phyloP scores from a whole-genome alignment of 2,888 invertebrate species.

The Phaonia tiefii region DNA sequence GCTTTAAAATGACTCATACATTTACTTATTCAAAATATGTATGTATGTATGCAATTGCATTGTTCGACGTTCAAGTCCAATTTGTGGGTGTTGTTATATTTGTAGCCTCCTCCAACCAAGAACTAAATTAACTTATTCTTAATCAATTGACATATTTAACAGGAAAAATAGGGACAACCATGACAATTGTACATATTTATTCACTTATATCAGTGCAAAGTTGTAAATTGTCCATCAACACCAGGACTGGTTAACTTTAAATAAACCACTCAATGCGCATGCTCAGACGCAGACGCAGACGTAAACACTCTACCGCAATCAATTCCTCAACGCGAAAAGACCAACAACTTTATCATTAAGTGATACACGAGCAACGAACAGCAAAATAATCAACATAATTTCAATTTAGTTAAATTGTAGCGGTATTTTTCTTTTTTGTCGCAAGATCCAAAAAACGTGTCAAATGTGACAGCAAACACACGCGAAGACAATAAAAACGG shows the following conservation, averaged over 20 bases:
- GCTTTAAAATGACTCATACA: no score
- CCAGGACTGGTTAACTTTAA: not conserved
- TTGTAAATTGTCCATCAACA: not conserved
- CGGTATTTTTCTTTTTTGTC: conserved; percentile 35
- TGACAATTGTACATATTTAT: not conserved
- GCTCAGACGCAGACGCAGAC: no score
- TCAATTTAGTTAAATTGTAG: conserved; percentile 57
- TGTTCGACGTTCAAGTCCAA: no score
- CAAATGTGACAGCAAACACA: conserved; percentile 63
- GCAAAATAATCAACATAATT: conserved; percentile 38
- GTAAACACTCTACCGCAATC: no score
- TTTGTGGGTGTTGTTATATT: no score
- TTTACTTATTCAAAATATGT: no score
- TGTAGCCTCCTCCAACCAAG: no score
- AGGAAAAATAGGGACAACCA: no score
- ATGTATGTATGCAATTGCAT: no score
- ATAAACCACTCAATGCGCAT: no score
- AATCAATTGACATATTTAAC: not conserved
- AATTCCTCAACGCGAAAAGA: no score
- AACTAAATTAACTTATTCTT: no score
- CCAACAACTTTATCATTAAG: conserved; percentile 20
- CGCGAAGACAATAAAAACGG: conserved; percentile 39
- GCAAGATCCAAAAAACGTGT: conserved; percentile 50
- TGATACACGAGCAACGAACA: conserved; percentile 17
- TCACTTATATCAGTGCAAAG: not conserved